A percentile compares a stretch with the other conserved stretches of the same genome.
phyloP scores from a whole-genome alignment of 1,140 invertebrate species.

The Heterodera carotae region DNA sequence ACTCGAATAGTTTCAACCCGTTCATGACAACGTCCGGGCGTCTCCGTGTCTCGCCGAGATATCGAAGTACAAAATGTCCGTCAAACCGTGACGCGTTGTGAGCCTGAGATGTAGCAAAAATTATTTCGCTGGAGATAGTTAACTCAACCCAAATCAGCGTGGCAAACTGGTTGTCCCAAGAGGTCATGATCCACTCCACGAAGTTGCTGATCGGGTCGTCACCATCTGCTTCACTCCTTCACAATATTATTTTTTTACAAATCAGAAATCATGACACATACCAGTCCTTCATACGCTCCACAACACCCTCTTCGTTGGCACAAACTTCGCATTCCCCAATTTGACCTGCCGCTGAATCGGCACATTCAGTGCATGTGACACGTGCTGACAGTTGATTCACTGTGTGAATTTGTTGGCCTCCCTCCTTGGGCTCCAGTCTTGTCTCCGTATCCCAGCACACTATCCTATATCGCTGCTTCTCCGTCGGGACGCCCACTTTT shows the following conservation, averaged over 20 bases:
- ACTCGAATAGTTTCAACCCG: not conserved
- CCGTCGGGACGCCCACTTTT: not conserved
- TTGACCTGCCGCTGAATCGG: not conserved
- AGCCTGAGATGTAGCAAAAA: too few relatives aligned
- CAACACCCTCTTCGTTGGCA: not conserved
- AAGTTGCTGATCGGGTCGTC: not conserved
- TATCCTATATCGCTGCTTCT: not conserved
- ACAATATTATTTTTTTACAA: not conserved
- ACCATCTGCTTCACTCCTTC: not conserved
- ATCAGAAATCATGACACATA: not conserved
- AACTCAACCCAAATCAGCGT: not conserved
- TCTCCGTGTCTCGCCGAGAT: not conserved
- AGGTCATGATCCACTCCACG: not conserved
- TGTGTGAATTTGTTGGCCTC: not conserved
- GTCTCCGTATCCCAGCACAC: constrained; percentile 1
- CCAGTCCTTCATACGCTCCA: not conserved
- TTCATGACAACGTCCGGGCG: not conserved
- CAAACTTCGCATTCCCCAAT: not conserved
- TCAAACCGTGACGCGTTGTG: constrained; percentile 5
- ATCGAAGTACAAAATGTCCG: not conserved
- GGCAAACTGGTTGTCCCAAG: not conserved
- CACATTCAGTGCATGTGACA: not conserved
- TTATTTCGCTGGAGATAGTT: too few relatives aligned
- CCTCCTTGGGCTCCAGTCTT: not conserved
- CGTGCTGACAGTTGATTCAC: not conserved